Evolutionary conservation across 1,140 invertebrate species (phyloP), one percentile per base, ranked within the genome.

Genomic region (Trichonephila inaurata): DNA sequence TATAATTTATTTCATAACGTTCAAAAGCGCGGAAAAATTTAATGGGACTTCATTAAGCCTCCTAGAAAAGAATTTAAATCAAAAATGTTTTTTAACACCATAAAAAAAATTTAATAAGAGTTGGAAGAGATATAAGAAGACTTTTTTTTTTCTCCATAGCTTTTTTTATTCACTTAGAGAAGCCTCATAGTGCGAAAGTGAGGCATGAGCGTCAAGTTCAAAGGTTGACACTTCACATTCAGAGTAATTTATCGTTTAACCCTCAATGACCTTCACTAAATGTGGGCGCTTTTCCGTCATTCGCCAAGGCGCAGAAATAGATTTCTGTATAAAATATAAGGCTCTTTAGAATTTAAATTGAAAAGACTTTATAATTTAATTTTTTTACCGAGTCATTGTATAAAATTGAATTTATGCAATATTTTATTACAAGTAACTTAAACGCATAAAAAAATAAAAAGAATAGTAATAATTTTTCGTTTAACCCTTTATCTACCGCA

Each of bases 201-300:
- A 89, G 33, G 87, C 87, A 89, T 69, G 87, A n/a, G 24, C 28
- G 51, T 33, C 14, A 14, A 69, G 87, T 69, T 89, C 87, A 89
- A 24, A 89, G 87, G 87, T 66, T 40, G 61, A 51, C 87, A 40
- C 14, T 64, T 69, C 40, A 62, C 64, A 69, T 69, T 66, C 61
- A 51, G 33, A 19, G 40, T 89, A 89, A 89, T 89, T 89, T 72
- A 89, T 89, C 60, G 87, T 40, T 69, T 61, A 40, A 89, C 87
- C 61, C 19, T 2, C 19, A 19, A 83, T 83, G 82, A 83, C 82
- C 82, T 60, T 28, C 16, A 18, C 72, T 77, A 77, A 77, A 77
- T 77, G 72, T 77, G 72, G 72, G 28, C 72, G 72, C 72, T 28
- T 77, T 24, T n/a, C 28, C 72, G 16, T 40, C 69, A 33, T 16